Base-by-base conservation (phyloP, 2,888 invertebrate species). In the Eupithecia vulgata region DNA sequence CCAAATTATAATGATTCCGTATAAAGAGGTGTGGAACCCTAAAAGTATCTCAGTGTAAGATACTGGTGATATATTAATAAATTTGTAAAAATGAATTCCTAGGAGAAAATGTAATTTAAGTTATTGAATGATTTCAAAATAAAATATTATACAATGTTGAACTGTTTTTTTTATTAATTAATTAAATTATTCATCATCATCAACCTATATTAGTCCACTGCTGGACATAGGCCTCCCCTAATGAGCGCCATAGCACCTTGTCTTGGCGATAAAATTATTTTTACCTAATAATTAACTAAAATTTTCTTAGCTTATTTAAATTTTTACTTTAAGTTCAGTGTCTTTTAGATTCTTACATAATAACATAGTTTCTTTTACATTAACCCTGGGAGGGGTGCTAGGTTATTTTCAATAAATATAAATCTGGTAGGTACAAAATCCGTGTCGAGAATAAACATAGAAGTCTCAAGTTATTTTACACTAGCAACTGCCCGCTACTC, bases 121-220 rank as follows among this genome's bases (percentile, higher is more conserved):
- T 76, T 73, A 73, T 71, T 67, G 64, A 76, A 67, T 75, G 57
- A 69, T 66, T 74, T 25, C 68, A 62, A 70, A 75, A 70, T 72
- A 72, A 74, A 75, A 71, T 74, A 71, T 67, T 75, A 75, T 75
- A 70, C 65, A 70, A 72, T 75, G 75, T 72, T 75, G 17, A 59
- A 70, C 40, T 17, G 48, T 34, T 15, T 10, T 35, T 61, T 73
- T 12, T n/a, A n/a, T n/a, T n/a, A n/a, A n/a, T n/a, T n/a, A n/a
- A n/a, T n/a, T n/a, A n/a, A n/a, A n/a, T n/a, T n/a, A n/a, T n/a
- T n/a, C n/a, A n/a, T n/a, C n/a, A n/a, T n/a, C n/a, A n/a, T n/a
- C n/a, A n/a, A n/a, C n/a, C n/a, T n/a, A n/a, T n/a, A n/a, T n/a
- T n/a, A n/a, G n/a, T n/a, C n/a, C n/a, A n/a, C n/a, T n/a, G n/a